Evolutionary conservation across 2,113 vertebrate genomes (phyloP).

Genomic region (Fregetta grallaria): DNA sequence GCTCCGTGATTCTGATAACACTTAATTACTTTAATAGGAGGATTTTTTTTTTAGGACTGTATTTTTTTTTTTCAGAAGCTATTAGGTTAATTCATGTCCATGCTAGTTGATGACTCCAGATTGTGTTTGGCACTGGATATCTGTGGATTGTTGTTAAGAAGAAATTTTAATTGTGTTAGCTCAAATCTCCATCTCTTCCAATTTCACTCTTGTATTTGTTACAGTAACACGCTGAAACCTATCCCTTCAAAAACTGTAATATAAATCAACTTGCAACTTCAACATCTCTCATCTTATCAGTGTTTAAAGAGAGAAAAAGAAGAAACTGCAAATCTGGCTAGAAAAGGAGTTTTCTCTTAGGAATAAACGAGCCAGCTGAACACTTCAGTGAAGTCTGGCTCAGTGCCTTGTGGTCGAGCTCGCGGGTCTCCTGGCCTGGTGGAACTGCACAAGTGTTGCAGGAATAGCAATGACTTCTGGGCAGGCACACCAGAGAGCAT

Average conservation of each 20-base stretch:
- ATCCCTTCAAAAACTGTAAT: conserved; percentile 2
- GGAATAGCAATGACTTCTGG: background rate
- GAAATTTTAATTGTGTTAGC: conserved; percentile 24
- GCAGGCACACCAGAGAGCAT: background rate
- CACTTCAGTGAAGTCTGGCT: background rate
- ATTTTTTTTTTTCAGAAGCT: background rate
- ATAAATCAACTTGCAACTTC: background rate
- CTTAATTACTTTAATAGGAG: conserved; percentile 50
- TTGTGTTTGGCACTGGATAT: conserved; percentile 25
- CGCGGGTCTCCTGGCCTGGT: background rate
- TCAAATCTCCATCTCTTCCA: conserved; percentile 27
- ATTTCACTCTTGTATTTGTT: background rate
- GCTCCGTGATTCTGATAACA: conserved; percentile 38
- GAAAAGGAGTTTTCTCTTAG: background rate
- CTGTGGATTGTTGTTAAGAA: conserved; percentile 6
- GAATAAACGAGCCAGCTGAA: background rate
- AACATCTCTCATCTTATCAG: background rate
- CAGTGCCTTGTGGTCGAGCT: background rate
- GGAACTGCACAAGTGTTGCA: background rate
- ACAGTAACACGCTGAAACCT: background rate
- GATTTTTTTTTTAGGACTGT: background rate
- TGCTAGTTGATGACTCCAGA: conserved; percentile 25
- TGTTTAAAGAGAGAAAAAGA: background rate
- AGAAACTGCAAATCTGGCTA: background rate
- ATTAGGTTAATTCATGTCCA: conserved; percentile 40